Percentiles rank a stretch among this genome's conserved stretches.
phyloP scores from a whole-genome alignment of 30 jellyfish, hydroid and myxozoan species.

The Nemopilema nomurai region DNA sequence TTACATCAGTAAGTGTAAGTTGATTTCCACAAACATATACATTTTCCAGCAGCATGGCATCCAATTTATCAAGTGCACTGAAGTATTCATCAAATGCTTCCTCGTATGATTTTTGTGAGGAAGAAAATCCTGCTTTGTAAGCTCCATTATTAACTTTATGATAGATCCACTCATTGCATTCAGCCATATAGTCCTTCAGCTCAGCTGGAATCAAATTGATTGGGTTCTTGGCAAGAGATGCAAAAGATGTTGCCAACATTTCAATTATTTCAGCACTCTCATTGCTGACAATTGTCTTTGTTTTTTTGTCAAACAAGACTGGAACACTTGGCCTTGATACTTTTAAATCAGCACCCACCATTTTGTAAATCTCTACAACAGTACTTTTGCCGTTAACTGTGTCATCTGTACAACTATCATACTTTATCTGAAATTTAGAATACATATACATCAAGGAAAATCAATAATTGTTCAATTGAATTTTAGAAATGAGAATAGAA shows the following conservation, averaged over 20 bases:
- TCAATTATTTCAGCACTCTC: slow-evolving; percentile 77
- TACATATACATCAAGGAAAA: background rate
- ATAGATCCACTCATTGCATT: slow-evolving; percentile 64
- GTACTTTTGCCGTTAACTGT: slow-evolving; percentile 65
- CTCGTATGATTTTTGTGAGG: slow-evolving; percentile 41
- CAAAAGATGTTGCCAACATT: slow-evolving; percentile 75
- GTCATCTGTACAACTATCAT: slow-evolving; percentile 70
- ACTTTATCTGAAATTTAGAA: slow-evolving; percentile 5
- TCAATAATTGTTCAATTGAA: too few relatives aligned
- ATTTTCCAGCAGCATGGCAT: slow-evolving; percentile 29
- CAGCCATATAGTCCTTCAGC: slow-evolving; percentile 4
- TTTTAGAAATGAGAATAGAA: too few relatives aligned
- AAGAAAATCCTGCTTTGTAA: slow-evolving; percentile 66
- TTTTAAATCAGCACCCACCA: slow-evolving; percentile 83
- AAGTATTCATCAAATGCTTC: slow-evolving; percentile 58
- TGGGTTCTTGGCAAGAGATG: slow-evolving; percentile 56
- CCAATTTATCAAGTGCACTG: slow-evolving; percentile 33
- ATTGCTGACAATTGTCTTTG: slow-evolving; percentile 78
- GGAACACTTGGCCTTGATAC: slow-evolving; percentile 83
- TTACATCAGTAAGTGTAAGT: slow-evolving; percentile 46
- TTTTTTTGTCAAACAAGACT: slow-evolving; percentile 81
- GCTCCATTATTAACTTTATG: slow-evolving; percentile 58
- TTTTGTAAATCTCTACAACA: slow-evolving; percentile 69
- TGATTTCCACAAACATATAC: slow-evolving; percentile 42
- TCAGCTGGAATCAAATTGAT: slow-evolving; percentile 43